These are phyloP conservation scores for Pseudobourletiella spinata DNA, from an alignment of 1,140 invertebrate species.

Conservation along the genomic window DNA sequence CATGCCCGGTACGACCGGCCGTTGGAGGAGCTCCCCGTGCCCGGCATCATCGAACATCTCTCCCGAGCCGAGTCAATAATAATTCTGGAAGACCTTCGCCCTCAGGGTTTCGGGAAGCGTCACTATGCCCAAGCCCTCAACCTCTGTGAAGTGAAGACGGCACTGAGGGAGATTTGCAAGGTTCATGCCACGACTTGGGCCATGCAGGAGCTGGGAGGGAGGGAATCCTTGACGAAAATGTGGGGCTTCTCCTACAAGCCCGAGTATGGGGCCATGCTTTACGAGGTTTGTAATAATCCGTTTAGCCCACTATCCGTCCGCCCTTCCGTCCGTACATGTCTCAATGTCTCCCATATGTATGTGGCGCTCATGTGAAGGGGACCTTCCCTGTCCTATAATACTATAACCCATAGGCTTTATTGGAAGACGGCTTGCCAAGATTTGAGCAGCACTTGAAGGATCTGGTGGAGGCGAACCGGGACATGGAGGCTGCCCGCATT, in stretches of 20 bases:
- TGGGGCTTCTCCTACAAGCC: neutral
- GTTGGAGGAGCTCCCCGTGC: neutral
- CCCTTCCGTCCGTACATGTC: no score
- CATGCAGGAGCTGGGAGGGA: neutral
- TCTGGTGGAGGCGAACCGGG: neutral
- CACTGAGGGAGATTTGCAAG: conserved; percentile 56
- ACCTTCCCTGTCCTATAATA: no score
- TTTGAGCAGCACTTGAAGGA: neutral
- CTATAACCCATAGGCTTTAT: neutral
- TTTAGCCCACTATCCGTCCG: no score
- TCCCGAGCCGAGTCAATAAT: conserved; percentile 36
- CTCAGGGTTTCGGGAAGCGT: conserved; percentile 45
- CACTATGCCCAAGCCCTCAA: conserved; percentile 59
- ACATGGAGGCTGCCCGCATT: neutral
- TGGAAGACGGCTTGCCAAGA: neutral
- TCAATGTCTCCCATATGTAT: no score
- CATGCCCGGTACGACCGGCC: neutral
- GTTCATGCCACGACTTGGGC: conserved; percentile 55
- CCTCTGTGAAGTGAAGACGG: conserved; percentile 52
- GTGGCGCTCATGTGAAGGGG: no score
- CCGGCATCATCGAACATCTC: neutral
- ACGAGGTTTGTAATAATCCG: neutral
- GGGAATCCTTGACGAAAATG: neutral
- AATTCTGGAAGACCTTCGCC: conserved; percentile 52
- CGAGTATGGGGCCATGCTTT: neutral